Evolutionary conservation across 2,888 invertebrate genomes (phyloP), one percentile per base, ranked within the genome.

Genomic region (Achlya flavicornis): DNA sequence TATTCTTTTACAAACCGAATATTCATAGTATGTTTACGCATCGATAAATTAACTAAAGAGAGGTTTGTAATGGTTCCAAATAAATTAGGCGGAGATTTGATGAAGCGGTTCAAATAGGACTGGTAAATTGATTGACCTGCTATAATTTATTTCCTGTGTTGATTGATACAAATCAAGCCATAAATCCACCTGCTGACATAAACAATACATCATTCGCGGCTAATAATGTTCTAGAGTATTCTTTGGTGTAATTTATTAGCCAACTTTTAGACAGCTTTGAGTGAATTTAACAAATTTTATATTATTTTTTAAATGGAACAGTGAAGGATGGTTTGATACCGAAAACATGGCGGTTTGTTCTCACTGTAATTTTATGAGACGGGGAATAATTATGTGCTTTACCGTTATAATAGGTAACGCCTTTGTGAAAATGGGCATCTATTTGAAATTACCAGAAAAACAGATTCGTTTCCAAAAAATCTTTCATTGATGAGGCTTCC

Each of bases 101-200:
- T 53, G 1, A 53, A 53, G 53, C 53, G 53, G 1, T 48, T 19
- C 53, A 10, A 53, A 53, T 53, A 10, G 19, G 5, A 7, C n/a
- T 41, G 41, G 41, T 12, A 12, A 19, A 19, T 53, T 53, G 53
- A 53, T 53, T 53, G 4, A 53, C 53, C 53, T 53, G 19, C 3
- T 53, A 19, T 19, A 53, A 46, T 19, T 19, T 53, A 48, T 48
- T 19, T 10, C 14, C 53, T 19, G n/a, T 3, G 19, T 3, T 53
- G 53, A 53, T 53, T 53, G 19, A 53, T 53, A 19, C 19, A 53
- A 53, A 53, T 53, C 53, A 10, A 16, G 35, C 61, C n/a, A 58
- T 38, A 14, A 64, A 58, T 58, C 60, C 66, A 73, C 73, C 73
- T 73, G 73, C 72, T 73, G 73, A 62, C 48, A 41, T n/a, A 32